Conservation (phyloP, 2,113 vertebrate genomes). For the Aramus guarauna region DNA sequence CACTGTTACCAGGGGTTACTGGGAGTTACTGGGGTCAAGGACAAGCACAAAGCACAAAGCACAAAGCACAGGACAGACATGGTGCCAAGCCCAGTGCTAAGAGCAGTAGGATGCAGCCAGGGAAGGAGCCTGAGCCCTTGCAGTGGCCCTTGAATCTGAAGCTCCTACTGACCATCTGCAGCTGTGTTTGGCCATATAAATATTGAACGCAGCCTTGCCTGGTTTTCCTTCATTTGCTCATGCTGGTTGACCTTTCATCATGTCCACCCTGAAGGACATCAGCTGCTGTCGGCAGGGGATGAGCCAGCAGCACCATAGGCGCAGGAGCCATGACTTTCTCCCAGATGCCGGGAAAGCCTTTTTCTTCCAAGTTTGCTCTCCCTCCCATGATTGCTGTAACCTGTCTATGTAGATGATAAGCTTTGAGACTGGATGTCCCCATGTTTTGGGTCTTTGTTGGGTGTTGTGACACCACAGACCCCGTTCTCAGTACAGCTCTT, state of each 20-base stretch:
- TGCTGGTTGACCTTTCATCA: neutral
- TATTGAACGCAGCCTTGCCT: neutral
- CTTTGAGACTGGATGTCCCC: neutral
- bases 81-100: neutral
- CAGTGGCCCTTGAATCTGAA: neutral
- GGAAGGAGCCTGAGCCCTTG: neutral
- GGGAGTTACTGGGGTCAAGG: neutral
- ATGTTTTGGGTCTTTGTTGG: neutral
- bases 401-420: neutral
- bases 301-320: neutral
- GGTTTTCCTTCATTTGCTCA: neutral
- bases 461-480: neutral
- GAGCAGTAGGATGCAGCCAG: neutral
- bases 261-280: neutral
- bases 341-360: neutral
- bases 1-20: neutral
- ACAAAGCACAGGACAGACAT: neutral
- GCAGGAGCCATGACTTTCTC: neutral
- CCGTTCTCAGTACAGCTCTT: neutral
- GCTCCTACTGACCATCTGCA: neutral
- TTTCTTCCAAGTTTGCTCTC: neutral
- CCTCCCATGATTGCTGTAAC: rapidly evolving
- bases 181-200: neutral
- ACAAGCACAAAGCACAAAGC: rapidly evolving
- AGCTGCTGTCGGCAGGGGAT: neutral